Base-by-base conservation (phyloP, 35 echinoderm and acorn worm species). In the Acanthaster planci region DNA sequence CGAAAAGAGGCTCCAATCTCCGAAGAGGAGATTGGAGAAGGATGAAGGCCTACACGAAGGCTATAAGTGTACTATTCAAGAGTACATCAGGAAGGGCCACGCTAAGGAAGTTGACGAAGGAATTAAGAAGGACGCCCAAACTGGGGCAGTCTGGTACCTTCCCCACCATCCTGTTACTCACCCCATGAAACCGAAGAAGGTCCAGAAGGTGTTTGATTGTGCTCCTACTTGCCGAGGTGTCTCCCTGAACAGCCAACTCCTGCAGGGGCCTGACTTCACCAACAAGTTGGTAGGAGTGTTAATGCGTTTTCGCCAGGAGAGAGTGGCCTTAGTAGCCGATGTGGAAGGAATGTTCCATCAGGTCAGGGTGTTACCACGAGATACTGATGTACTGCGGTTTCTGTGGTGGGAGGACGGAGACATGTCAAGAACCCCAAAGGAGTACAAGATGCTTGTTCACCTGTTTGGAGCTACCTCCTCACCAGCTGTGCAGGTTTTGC, bases 381-480 rank as follows among this genome's bases (percentile, higher is more conserved):
- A 90, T 56, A 1, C 8, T 54, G 76, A 79, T 52, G 42, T 40
- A 1, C 58, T 87, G 6, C 39, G 77, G 15, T 87, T 87, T 32
- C 90, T 80, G 6, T 89, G 86, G 91, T 89, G 86, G 80, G 57
- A 35, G 12, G 85, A 77, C 67, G 78, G 90, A 38, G 67, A 92
- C 55, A 1, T 82, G 5, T 17, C 12, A 2, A 80, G 19, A 14
- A 47, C 1, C 16, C 9, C 54, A 34, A 72, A 57, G 38, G 34
- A 82, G 56, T 92, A 92, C 40, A 78, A 55, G 55, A 93, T 93
- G 91, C 35, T 55, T 4, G 85, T 88, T 34, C 90, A 92, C 42
- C 78, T 92, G 1, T 92, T 92, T 60, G 90, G 85, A 8, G 90
- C 85, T 18, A 92, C 90, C 21, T 88, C 89, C 6, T 91, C 89